Evolutionary conservation across 1,140 invertebrate genomes (phyloP), one percentile per base, ranked within the genome.

Genomic region (Muscidifurax raptorellus): DNA sequence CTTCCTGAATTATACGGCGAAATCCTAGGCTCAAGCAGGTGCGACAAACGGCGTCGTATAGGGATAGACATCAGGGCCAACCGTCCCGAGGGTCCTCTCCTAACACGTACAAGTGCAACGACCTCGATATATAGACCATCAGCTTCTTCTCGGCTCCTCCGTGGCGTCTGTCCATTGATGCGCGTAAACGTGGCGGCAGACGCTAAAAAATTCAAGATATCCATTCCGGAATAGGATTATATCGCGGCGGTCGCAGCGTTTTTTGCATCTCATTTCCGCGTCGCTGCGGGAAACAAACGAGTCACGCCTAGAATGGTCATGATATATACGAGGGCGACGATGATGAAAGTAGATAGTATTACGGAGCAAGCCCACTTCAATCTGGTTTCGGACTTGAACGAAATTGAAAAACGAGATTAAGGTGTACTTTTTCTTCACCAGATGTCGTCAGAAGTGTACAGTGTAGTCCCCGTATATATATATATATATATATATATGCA

Each of bases 181-280:
- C 75, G 40, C 75, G 27, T 52, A 22, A 76, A 76, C 44, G 18
- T 18, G 52, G 18, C 22, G 22, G 18, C 18, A 2, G 2, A 18
- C 52, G 18, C 22, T 59, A 59, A n/a, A 59, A 59, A 59, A 59
- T 59, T 18, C 52, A n/a, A 6, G 22, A 59, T 59, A 18, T 59
- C 52, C 52, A 59, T 59, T 22, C 22, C 22, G 52, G 52, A 59
- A 59, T n/a, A 59, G 3, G 18, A n/a, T 22, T n/a, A 7, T n/a
- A 7, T n/a, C 6, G 52, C 22, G 18, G 22, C 52, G 22, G 18
- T 7, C 0, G 3, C 27, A 2, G 3, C 25, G 66, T 40, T 22
- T 77, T 9, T 59, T 77, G 75, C 75, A 77, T 77, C 75, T 77
- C 75, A 32, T 77, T 59, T 77, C 25, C 75, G 28, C n/a, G 10